phyloP scores from a whole-genome alignment of 2,888 invertebrate species.

The Caenorhabditis sulstoni region DNA sequence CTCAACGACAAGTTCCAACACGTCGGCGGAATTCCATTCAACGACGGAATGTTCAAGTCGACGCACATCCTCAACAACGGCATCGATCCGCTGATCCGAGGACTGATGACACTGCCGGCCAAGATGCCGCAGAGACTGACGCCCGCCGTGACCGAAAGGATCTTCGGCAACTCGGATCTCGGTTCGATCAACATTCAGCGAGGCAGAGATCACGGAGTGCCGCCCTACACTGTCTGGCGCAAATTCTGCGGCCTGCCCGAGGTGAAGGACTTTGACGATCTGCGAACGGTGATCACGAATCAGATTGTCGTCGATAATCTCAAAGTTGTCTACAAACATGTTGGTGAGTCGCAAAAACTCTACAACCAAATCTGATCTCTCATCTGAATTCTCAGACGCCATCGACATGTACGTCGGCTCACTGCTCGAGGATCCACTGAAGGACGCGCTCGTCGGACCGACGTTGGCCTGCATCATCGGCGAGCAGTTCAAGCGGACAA shows the following conservation, averaged over 20 bases:
- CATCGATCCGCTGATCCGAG: slow-evolving; percentile 95
- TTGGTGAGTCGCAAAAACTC: no score
- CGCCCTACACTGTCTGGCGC: slow-evolving; percentile 90
- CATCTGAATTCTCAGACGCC: no score
- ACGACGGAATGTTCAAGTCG: slow-evolving; percentile 77
- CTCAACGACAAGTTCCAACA: slow-evolving; percentile 77
- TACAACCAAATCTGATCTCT: no score
- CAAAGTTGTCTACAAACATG: slow-evolving; percentile 86
- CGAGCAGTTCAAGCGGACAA: slow-evolving; percentile 82
- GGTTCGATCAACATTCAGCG: slow-evolving; percentile 97
- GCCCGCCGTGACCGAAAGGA: slow-evolving; percentile 92
- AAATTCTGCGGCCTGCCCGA: slow-evolving; percentile 86
- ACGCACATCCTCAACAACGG: slow-evolving; percentile 83
- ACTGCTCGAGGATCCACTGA: slow-evolving; percentile 82
- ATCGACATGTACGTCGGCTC: slow-evolving; percentile 83
- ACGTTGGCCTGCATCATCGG: slow-evolving; percentile 82
- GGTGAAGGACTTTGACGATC: slow-evolving; percentile 85
- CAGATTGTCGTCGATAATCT: slow-evolving; percentile 87
- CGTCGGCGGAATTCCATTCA: slow-evolving; percentile 77
- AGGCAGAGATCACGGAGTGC: slow-evolving; percentile 84
- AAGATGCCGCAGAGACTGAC: slow-evolving; percentile 88
- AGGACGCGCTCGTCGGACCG: slow-evolving; percentile 82
- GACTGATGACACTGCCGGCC: slow-evolving; percentile 91
- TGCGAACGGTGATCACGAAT: slow-evolving; percentile 88
- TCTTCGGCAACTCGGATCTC: slow-evolving; percentile 86